Conservation (phyloP, 2,113 vertebrate species). For the Oryzias woworae region DNA sequence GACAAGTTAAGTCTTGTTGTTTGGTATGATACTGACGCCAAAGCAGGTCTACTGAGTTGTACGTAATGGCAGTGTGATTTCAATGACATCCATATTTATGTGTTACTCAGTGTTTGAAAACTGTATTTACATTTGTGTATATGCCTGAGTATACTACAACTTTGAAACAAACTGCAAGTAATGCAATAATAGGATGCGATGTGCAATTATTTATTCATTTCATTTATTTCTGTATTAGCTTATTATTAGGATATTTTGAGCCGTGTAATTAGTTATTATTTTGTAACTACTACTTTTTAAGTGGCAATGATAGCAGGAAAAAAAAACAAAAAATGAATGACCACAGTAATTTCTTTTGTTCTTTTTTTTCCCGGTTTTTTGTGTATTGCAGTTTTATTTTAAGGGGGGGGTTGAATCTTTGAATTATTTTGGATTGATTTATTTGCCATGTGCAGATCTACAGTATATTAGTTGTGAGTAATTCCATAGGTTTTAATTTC, state of each 20-base stretch:
- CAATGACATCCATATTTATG: slow-evolving; percentile 64
- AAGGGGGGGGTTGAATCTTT: slow-evolving; percentile 52
- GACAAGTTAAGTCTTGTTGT: slow-evolving; percentile 37
- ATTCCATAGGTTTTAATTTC: slow-evolving; percentile 70
- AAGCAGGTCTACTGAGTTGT: slow-evolving; percentile 41
- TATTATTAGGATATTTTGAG: slow-evolving; percentile 31
- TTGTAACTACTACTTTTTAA: slow-evolving; percentile 30
- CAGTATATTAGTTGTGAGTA: slow-evolving; percentile 74
- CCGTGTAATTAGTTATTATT: slow-evolving; percentile 36
- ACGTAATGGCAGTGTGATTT: slow-evolving; percentile 62
- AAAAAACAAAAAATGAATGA: slow-evolving; percentile 24
- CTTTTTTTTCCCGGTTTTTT: slow-evolving; percentile 60
- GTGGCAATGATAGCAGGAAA: slow-evolving; percentile 45
- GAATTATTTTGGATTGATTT: slow-evolving; percentile 71
- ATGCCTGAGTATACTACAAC: slow-evolving; percentile 57
- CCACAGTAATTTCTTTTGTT: slow-evolving; percentile 14
- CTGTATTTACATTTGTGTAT: slow-evolving; percentile 68
- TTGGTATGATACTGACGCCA: slow-evolving; percentile 20
- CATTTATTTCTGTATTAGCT: slow-evolving; percentile 51
- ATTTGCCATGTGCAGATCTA: slow-evolving; percentile 75
- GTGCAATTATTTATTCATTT: slow-evolving; percentile 71
- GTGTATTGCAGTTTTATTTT: slow-evolving; percentile 62
- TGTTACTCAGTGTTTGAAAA: slow-evolving; percentile 66
- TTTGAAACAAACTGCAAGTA: slow-evolving; percentile 71
- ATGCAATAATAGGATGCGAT: slow-evolving; percentile 78